Evolutionary conservation across 2,888 invertebrate genomes (phyloP).

Genomic region (Holacanthella duospinosa): DNA sequence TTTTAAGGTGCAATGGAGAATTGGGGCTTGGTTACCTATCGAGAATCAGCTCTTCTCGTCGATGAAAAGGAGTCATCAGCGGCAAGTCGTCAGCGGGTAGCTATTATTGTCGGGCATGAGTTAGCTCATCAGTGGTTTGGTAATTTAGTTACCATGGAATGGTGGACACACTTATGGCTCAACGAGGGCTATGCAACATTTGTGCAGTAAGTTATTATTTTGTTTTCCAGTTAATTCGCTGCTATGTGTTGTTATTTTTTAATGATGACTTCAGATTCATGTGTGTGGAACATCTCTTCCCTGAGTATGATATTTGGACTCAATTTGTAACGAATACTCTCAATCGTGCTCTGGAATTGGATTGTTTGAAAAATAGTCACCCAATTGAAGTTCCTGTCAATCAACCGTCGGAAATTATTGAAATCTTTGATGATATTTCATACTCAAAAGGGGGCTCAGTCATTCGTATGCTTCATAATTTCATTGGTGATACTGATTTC

Average conservation of each 20-base stretch:
- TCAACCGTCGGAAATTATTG: slow-evolving; percentile 89
- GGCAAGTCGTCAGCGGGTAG: slow-evolving; percentile 41
- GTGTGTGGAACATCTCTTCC: slow-evolving; percentile 83
- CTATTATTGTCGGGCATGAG: slow-evolving; percentile 47
- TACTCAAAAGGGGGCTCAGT: slow-evolving; percentile 89
- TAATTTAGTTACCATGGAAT: slow-evolving; percentile 94
- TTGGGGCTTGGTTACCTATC: slow-evolving; percentile 51
- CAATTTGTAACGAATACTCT: slow-evolving; percentile 87
- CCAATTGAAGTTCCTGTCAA: slow-evolving; percentile 88
- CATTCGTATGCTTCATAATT: slow-evolving; percentile 84
- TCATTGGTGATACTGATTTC: slow-evolving; percentile 86
- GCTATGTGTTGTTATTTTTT: too few relatives aligned
- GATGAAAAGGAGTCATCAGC: slow-evolving; percentile 47
- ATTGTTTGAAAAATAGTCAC: slow-evolving; percentile 82
- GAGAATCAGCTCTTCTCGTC: slow-evolving; percentile 48
- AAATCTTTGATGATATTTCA: slow-evolving; percentile 95
- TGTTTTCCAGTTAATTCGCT: too few relatives aligned
- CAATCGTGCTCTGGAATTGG: slow-evolving; percentile 71
- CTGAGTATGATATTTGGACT: slow-evolving; percentile 93
- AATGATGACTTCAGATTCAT: slow-evolving; percentile 91
- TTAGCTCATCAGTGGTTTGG: slow-evolving; percentile 78
- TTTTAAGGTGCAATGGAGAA: slow-evolving; percentile 54
- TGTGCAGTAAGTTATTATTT: slow-evolving; percentile 51
- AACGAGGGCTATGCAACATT: slow-evolving; percentile 95
- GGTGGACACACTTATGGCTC: slow-evolving; percentile 95